Base-by-base conservation (phyloP, 2,888 invertebrate species). In the Noctua janthina region DNA sequence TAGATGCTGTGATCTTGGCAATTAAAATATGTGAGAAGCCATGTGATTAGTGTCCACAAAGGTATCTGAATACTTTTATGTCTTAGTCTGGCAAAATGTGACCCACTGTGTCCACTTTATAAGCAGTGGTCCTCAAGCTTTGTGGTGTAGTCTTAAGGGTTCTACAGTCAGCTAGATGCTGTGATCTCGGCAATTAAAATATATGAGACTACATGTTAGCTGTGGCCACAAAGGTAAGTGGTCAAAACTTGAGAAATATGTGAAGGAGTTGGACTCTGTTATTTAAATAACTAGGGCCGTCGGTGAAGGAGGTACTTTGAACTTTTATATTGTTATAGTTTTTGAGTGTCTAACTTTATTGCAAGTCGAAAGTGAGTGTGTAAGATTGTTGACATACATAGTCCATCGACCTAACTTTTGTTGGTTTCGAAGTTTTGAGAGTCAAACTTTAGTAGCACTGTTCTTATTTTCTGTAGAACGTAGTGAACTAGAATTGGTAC, bases 151-250 rank as follows among this genome's bases (percentile, higher is more conserved):
- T 49, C 29, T 6, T 23, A 56, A 56, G 56, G 6, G 70, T 29
- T n/a, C 62, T 72, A 49, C 23, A 72, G 29, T 49, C 23, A 8
- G 10, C 54, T n/a, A 39, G 62, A 20, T 20, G 20, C n/a, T 64
- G 56, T 75, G 64, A 64, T 69, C 67, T 75, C 20, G n/a, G 35
- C 70, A 80, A 71, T 74, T 74, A 56, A 43, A 71, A 62, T 17
- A 67, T 74, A 49, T 39, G 54, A 54, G 59, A 49, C 20, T 23
- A 49, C 20, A 10, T 6, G n/a, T 43, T 29, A 59, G 3, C 20
- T 29, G 39, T 39, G 5, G 1, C 23, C 6, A 64, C 69, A 83
- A 73, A 78, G 39, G 49, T 66, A 35, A 69, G 49, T 73, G 83
- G 69, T 70, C 72, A 73, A 68, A n/a, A 15, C 35, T 59, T 77